Evolutionary conservation across 1,140 invertebrate genomes (phyloP), one percentile per base, ranked within the genome.

Genomic region (Platyscapa corneri): DNA sequence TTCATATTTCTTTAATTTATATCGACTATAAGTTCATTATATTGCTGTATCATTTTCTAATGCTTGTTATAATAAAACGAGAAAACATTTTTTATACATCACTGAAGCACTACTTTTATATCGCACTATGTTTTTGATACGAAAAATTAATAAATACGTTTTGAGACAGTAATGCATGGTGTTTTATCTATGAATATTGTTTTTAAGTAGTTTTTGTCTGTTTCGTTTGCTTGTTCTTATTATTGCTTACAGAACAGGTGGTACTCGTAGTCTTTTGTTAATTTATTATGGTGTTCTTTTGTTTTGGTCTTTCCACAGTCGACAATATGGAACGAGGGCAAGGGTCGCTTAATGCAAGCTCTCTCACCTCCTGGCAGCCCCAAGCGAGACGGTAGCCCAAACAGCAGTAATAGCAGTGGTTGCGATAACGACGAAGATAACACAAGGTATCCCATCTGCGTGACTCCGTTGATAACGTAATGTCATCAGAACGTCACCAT

Each of bases 311-410:
- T 82, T 89, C 90, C 86, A 39, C 90, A 96, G 94, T 96, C 96
- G 72, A 96, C 95, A 88, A 97, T 98, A 89, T 98, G 97, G 97
- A 97, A 97, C 90, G 97, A 98, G 92, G 96, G 97, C 32, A 98
- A 97, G 93, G 97, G 96, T 10, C 95, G 96, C 85, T 94, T 99
- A 67, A 96, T 97, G 93, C 97, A 98, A 93, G 98, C 97, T 16
- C 94, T 98, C 27, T 98, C 97, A 88, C 97, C 98, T 72, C 97
- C 97, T 5, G 95, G 95, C 75, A 97, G 96, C 88, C 97, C 97
- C 3, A 94, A 92, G 86, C 88, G 93, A 64, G 92, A 93, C 60
- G 89, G 91, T 64, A 93, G 93, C 83, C 92, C 93, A 8, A 92
- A 90, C 82, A 91, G 92, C 82, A 93, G 92, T 86, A 92, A 88